phyloP scores from a whole-genome alignment of 2,797 vertebrate genomes.

The Hafferia zeledoni region DNA sequence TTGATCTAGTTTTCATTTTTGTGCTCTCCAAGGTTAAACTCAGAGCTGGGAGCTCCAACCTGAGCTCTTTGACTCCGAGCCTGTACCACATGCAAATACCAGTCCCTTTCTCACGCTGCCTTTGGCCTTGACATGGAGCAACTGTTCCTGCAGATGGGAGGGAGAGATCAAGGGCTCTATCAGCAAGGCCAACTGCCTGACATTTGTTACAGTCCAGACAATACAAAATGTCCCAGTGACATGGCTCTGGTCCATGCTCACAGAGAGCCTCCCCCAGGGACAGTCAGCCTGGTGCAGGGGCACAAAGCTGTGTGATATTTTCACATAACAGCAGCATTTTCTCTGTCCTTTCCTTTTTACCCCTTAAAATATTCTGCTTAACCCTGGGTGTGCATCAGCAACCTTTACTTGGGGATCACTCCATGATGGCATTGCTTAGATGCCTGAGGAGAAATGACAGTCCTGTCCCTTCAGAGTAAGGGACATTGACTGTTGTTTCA shows the following conservation, averaged over 20 bases:
- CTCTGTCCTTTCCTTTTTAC: not conserved
- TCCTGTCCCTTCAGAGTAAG: not conserved
- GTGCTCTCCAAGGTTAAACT: slow-evolving; percentile 8
- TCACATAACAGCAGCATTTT: not conserved
- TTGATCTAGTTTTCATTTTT: slow-evolving; percentile 27
- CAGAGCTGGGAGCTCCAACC: not conserved
- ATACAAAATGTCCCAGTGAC: not conserved
- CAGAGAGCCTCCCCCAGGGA: not conserved
- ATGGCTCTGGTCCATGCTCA: not conserved
- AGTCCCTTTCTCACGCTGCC: not conserved
- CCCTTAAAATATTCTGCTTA: no score
- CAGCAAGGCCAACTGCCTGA: not conserved
- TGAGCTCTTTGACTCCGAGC: not conserved
- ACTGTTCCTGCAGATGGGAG: not conserved
- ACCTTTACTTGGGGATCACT: fast-evolving
- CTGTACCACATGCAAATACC: not conserved
- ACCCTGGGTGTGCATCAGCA: fast-evolving
- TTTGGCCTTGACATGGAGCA: not conserved
- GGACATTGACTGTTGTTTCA: not conserved
- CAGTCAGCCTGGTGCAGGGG: not conserved
- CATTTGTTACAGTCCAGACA: not conserved
- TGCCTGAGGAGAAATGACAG: not conserved
- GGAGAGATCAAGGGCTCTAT: not conserved
- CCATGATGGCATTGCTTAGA: not conserved
- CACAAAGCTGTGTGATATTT: not conserved